A percentile compares a stretch with the other conserved stretches of the same genome.
These are phyloP conservation scores for Struthio camelus DNA, from an alignment of 2,113 vertebrate genomes.

Conservation along the genomic window DNA sequence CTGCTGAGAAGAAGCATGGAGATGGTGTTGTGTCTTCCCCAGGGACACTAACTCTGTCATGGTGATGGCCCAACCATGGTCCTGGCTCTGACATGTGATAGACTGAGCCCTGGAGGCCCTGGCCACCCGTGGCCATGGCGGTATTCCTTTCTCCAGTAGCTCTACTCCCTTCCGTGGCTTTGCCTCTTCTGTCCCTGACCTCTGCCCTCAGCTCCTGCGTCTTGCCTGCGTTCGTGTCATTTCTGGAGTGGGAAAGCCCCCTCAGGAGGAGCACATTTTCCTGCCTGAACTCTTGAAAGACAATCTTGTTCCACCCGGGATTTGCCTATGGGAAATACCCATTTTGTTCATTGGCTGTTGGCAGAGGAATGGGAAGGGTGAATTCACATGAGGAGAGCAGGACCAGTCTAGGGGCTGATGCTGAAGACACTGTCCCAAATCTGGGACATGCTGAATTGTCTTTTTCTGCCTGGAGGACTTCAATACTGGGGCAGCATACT, in stretches of 20 bases:
- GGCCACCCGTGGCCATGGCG: not conserved
- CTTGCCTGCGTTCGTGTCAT: not conserved
- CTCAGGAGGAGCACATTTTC: not conserved
- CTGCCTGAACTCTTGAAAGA: not conserved
- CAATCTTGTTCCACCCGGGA: not conserved
- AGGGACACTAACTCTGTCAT: too few relatives aligned
- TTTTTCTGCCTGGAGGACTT: not conserved
- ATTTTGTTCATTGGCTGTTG: not conserved
- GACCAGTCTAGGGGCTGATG: rapidly evolving
- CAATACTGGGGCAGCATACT: not conserved
- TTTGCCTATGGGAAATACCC: not conserved
- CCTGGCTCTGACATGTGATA: not conserved
- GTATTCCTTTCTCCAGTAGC: not conserved
- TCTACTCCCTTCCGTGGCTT: not conserved
- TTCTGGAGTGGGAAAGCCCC: not conserved
- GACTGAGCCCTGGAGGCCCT: not conserved
- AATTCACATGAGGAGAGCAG: not conserved
- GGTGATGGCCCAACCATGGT: not conserved
- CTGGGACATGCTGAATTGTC: not conserved
- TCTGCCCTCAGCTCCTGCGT: not conserved
- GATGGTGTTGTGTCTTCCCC: too few relatives aligned
- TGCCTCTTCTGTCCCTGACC: not conserved
- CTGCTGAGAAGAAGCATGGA: too few relatives aligned
- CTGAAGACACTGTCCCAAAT: not conserved
- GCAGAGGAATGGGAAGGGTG: not conserved